These are phyloP conservation scores for Linnaemya tessellans DNA, from an alignment of 2,888 invertebrate species.

Conservation along the genomic window DNA sequence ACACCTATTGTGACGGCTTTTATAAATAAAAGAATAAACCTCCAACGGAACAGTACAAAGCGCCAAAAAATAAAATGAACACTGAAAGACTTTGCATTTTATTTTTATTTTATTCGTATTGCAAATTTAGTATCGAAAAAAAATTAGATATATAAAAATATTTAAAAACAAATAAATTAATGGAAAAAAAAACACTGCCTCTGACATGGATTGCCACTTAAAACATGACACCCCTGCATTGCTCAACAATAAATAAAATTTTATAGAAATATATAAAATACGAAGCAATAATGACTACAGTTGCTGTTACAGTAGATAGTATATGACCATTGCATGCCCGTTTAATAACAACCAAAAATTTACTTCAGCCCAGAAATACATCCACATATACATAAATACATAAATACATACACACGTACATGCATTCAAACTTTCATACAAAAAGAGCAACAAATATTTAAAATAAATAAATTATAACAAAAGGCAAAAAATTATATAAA, in stretches of 20 bases:
- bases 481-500: not conserved
- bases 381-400: not conserved
- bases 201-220: conserved; percentile 64
- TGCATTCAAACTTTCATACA: too few species aligned
- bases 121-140: not conserved
- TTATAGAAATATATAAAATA: conserved; percentile 28
- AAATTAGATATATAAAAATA: not conserved
- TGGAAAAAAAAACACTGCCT: conserved; percentile 58
- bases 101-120: not conserved
- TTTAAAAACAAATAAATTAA: conserved; percentile 36
- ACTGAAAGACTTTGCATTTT: conserved; percentile 5
- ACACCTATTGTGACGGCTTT: not conserved
- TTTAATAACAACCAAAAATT: conserved; percentile 58
- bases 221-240: conserved; percentile 66
- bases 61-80: conserved; percentile 18
- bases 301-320: conserved; percentile 35
- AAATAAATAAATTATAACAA: too few species aligned
- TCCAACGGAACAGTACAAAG: not conserved
- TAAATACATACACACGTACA: not conserved
- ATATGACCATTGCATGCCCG: conserved; percentile 47
- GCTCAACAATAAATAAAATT: conserved; percentile 62
- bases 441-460: too few species aligned
- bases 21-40: not conserved
- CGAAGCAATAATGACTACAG: conserved; percentile 31
- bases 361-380: conserved; percentile 19